Conservation (phyloP, 1,140 invertebrate genomes). For the Bombus superbus region DNA sequence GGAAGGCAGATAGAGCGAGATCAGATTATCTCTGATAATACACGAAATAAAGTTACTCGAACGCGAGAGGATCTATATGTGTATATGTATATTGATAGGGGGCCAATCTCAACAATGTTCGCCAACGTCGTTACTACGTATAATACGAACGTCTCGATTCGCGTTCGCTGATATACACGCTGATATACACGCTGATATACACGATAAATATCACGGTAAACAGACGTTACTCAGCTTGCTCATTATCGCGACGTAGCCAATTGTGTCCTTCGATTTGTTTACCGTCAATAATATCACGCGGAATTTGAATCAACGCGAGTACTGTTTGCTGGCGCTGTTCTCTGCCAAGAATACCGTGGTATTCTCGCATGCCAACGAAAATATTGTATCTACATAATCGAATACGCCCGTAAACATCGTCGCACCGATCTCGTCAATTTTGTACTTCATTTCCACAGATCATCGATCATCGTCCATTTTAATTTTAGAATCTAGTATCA, state of each 20-base stretch:
- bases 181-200: background rate
- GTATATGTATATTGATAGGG: too few relatives aligned
- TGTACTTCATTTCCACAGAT: background rate
- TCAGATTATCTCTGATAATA: too few relatives aligned
- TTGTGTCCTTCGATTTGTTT: conserved; percentile 17
- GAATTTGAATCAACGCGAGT: background rate
- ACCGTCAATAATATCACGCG: conserved; percentile 7
- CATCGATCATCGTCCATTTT: background rate
- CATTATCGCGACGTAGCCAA: conserved; percentile 15
- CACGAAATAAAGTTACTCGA: too few relatives aligned
- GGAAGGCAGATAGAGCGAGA: too few relatives aligned
- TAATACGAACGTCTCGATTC: background rate
- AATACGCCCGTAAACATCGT: background rate
- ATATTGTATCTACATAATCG: conserved; percentile 14
- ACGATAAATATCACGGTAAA: background rate
- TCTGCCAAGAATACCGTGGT: background rate
- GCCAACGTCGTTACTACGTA: too few relatives aligned
- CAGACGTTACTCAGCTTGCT: background rate
- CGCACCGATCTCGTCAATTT: background rate
- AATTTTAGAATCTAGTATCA: background rate
- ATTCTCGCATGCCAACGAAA: conserved; percentile 9
- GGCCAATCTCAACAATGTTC: too few relatives aligned
- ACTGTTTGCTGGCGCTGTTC: background rate
- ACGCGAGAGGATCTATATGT: too few relatives aligned
- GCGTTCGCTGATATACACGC: background rate